Base-by-base conservation (phyloP, 92 coral and sea anemone species). In the Zoanthus sansibaricus region DNA sequence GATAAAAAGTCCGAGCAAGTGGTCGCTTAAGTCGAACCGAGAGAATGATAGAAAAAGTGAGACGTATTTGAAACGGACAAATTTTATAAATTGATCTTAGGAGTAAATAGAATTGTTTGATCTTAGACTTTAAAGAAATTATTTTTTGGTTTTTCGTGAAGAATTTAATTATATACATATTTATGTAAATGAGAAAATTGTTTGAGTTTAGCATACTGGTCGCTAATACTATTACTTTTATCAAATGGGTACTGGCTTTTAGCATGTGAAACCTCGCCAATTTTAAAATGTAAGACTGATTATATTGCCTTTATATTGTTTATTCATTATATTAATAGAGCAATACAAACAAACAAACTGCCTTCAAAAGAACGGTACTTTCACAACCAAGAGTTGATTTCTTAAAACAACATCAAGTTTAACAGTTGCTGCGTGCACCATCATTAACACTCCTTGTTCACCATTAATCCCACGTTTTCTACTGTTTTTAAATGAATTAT, bases 401-500 rank as follows among this genome's bases (percentile, higher is more conserved):
- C 66, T 49, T 37, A 64, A 80, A 80, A 80, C 75, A 80, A 64
- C 85, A 55, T 48, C 73, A 80, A 49, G 56, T 37, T 66, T 49
- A 64, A 48, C 66, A 56, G 25, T 47, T 80, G 66, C 25, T 54
- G 82, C 68, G 52, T 21, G 42, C 42, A 4, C 42, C 42, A 79
- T 79, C 72, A 46, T 46, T 46, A 79, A 64, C 44, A 13, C 55
- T 31, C 85, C 64, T 80, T 80, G 85, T 64, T 45, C 75, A 45
- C 5, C 46, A 46, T 47, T 80, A 80, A 80, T 80, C 46, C 85
- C 75, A 74, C 44, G 70, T 58, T 80, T 80, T 47, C 52, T 49
- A 33, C 66, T 80, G 47, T 66, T 66, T 44, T 37, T 45, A 20
- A 21, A 80, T 80, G 21, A 80, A 80, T 67, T 66, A 80, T 80